These are phyloP conservation scores for Candoia aspera DNA, from an alignment of 2,113 vertebrate genomes.

Conservation along the genomic window DNA sequence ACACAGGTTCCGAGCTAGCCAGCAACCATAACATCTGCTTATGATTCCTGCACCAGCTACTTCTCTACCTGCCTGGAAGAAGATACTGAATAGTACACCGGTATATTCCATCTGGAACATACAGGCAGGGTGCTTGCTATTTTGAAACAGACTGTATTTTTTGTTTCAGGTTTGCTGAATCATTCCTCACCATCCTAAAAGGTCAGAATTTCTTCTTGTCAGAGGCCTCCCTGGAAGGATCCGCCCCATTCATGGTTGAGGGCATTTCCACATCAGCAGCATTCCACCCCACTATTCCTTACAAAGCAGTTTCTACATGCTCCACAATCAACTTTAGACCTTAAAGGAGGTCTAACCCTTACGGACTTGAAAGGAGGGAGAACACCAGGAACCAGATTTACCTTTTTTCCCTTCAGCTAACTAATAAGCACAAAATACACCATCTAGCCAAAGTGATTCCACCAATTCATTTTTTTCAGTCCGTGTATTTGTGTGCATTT, in stretches of 20 bases:
- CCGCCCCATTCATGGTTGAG: background rate
- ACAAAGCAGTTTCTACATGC: background rate
- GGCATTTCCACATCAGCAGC: background rate
- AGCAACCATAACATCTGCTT: background rate
- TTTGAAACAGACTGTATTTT: background rate
- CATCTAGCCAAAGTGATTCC: background rate
- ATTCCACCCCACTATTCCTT: background rate
- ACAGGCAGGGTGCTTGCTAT: too few relatives aligned
- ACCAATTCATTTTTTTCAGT: background rate
- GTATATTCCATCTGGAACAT: background rate
- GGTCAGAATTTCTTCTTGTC: background rate
- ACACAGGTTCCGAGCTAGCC: background rate
- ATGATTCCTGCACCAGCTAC: background rate
- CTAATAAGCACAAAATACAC: background rate
- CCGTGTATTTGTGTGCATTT: background rate
- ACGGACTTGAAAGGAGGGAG: background rate
- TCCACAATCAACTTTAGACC: background rate
- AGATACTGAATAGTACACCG: background rate
- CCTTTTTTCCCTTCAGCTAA: background rate
- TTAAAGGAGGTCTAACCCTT: background rate
- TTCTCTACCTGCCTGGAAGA: background rate
- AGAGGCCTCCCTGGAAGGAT: background rate
- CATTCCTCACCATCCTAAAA: background rate
- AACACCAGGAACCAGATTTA: background rate
- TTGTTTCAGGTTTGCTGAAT: background rate